Evolutionary conservation across 2,888 invertebrate species (phyloP).

Genomic region (Standfussiana lucernea): DNA sequence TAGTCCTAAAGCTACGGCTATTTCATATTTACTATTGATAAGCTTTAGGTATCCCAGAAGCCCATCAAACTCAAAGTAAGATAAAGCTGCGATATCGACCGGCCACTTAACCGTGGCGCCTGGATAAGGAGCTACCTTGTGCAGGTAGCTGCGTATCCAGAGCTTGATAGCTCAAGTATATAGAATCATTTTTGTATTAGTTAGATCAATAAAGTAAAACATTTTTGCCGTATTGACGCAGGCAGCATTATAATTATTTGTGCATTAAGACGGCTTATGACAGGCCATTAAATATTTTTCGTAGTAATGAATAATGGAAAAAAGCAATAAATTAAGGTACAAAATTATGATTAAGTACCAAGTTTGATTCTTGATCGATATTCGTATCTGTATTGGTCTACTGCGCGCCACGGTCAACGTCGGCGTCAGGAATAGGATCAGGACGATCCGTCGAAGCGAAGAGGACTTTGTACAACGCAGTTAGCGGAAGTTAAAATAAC

Average conservation of each 20-base stretch:
- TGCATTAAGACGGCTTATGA: background rate
- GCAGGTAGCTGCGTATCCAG: constrained; percentile 16
- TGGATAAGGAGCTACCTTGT: constrained; percentile 26
- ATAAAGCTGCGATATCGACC: constrained; percentile 9
- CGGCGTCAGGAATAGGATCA: constrained; percentile 24
- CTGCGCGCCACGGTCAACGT: constrained; percentile 15
- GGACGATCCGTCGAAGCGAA: constrained; percentile 1
- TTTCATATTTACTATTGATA: constrained; percentile 37
- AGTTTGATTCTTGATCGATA: constrained; percentile 28
- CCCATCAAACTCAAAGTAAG: constrained; percentile 17
- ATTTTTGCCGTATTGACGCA: constrained; percentile 14
- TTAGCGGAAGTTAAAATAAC: background rate
- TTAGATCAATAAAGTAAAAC: constrained; percentile 5
- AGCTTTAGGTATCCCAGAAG: constrained; percentile 21
- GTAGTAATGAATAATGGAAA: background rate
- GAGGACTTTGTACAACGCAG: constrained; percentile 1
- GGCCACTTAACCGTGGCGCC: constrained; percentile 1
- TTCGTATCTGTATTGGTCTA: constrained; percentile 2
- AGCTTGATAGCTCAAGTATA: background rate
- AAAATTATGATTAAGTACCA: background rate
- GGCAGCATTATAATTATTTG: background rate
- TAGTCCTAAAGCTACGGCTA: constrained; percentile 22
- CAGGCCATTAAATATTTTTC: background rate
- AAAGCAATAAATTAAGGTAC: background rate
- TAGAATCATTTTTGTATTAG: background rate